These are phyloP conservation scores for Neopipo cinnamomea DNA, from an alignment of 2,113 vertebrate species.

Conservation along the genomic window DNA sequence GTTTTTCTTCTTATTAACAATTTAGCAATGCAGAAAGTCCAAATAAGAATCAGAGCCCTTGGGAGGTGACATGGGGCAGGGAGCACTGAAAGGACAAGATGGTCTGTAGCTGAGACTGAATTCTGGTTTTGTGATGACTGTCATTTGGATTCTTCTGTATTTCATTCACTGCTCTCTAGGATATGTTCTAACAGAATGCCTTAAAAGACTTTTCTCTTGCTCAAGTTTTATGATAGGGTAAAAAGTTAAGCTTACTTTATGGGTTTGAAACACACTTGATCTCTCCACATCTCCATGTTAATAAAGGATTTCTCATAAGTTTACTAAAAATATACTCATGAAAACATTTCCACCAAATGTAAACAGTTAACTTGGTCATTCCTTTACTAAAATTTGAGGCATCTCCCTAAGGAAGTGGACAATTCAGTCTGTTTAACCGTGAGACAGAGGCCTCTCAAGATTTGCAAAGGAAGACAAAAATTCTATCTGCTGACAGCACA, in stretches of 20 bases:
- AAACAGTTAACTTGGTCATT: background rate
- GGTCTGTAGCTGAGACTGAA: background rate
- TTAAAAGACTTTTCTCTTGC: background rate
- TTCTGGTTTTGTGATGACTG: background rate
- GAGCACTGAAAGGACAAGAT: background rate
- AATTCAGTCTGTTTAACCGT: background rate
- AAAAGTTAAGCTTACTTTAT: background rate
- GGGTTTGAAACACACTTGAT: background rate
- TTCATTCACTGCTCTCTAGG: background rate
- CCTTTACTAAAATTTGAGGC: background rate
- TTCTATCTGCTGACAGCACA: background rate
- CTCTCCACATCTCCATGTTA: background rate
- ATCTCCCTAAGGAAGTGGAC: background rate
- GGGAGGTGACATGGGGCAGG: accelerated
- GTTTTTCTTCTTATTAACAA: background rate
- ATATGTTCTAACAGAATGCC: background rate
- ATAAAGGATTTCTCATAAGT: background rate
- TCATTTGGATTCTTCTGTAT: background rate
- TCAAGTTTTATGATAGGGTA: background rate
- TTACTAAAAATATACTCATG: background rate
- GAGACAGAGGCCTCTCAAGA: background rate
- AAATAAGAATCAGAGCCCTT: background rate
- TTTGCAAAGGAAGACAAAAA: background rate
- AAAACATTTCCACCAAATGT: background rate
- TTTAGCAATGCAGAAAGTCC: background rate